These are phyloP conservation scores for Mellivora capensis DNA, from an alignment of 2,113 vertebrate species.

Conservation along the genomic window DNA sequence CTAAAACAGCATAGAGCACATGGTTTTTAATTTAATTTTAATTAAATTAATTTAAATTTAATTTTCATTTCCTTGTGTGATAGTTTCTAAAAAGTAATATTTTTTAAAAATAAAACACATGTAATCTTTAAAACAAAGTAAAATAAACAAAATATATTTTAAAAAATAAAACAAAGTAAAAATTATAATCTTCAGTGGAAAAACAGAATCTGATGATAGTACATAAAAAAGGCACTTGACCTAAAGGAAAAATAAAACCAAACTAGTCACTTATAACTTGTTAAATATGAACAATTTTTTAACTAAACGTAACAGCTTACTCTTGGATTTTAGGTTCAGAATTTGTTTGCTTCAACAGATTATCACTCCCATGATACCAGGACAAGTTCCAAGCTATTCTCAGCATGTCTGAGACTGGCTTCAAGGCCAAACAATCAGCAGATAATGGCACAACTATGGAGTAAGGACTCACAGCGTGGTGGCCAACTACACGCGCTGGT, in stretches of 20 bases:
- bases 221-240: conserved; percentile 19
- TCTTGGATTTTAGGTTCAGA: conserved; percentile 63
- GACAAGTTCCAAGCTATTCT: conserved; percentile 92
- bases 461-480: conserved; percentile 94
- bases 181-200: conserved; percentile 21
- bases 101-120: too few species aligned
- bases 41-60: too few species aligned
- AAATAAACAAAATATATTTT: not conserved
- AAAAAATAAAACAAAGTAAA: not conserved
- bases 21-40: not conserved
- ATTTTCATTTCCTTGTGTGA: not conserved
- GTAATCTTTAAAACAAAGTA: conserved; percentile 12
- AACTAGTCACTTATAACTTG: not conserved
- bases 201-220: not conserved
- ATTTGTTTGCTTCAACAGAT: conserved; percentile 77
- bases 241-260: not conserved
- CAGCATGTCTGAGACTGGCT: conserved; percentile 87
- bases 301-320: conserved; percentile 81
- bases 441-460: conserved; percentile 86
- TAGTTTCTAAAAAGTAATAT: conserved; percentile 37
- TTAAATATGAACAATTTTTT: not conserved
- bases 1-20: not conserved
- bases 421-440: conserved; percentile 83
- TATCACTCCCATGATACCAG: conserved; percentile 90
- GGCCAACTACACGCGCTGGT: conserved; percentile 83